phyloP scores from a whole-genome alignment of 2,113 vertebrate species.

The Anarhynchus alexandrinus region DNA sequence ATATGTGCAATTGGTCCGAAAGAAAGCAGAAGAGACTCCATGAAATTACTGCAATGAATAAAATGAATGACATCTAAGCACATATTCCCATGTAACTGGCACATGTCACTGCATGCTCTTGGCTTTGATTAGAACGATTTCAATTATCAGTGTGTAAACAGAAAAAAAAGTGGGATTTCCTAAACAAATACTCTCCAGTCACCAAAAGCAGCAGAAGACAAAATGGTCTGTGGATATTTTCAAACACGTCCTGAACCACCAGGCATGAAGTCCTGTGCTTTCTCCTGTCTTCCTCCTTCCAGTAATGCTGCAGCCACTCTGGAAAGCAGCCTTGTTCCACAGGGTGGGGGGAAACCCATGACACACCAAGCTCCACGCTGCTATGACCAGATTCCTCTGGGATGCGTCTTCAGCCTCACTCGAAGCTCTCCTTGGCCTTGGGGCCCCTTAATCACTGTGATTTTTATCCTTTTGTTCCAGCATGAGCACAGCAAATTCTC shows the following conservation, averaged over 20 bases:
- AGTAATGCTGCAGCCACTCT: neutral
- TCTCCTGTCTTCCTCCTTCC: neutral
- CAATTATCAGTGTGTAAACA: fast-evolving
- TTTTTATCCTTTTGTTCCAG: neutral
- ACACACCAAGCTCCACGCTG: neutral
- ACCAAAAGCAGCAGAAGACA: neutral
- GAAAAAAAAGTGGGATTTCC: neutral
- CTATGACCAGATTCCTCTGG: neutral
- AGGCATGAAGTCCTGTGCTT: neutral
- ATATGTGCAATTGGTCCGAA: neutral
- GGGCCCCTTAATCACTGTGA: neutral
- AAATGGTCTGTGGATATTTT: neutral
- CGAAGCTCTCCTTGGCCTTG: neutral
- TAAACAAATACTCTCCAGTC: neutral
- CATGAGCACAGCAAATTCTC: neutral
- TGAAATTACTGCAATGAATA: neutral
- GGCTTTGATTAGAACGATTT: neutral
- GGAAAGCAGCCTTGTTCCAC: neutral
- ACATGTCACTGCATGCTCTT: neutral
- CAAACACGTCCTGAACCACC: neutral
- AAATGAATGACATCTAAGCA: neutral
- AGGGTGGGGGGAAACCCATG: fast-evolving
- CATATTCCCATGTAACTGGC: neutral
- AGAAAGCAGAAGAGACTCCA: neutral
- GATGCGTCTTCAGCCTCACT: neutral